These are phyloP conservation scores for Siniperca scherzeri DNA, from an alignment of 2,797 vertebrate species.

Conservation along the genomic window DNA sequence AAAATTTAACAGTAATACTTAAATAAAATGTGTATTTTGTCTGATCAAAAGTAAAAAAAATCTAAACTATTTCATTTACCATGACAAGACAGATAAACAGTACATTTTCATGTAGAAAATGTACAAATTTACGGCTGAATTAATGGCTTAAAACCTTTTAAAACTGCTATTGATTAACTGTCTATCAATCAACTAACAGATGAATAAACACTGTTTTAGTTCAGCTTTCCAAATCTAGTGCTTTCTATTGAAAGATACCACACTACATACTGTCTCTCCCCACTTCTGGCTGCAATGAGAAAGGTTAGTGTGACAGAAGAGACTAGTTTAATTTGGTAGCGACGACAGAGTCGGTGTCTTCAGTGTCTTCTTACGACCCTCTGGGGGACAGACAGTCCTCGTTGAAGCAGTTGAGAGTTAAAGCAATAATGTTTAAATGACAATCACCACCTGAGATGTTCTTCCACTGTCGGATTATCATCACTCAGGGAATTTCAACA, in stretches of 20 bases:
- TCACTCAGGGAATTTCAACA: background rate
- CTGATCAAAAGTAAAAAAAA: background rate
- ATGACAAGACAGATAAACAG: background rate
- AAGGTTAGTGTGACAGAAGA: background rate
- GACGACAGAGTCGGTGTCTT: background rate
- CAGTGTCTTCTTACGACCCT: background rate
- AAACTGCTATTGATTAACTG: background rate
- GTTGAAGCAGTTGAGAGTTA: background rate
- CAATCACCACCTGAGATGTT: constrained; percentile 11
- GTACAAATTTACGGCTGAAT: background rate
- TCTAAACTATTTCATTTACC: background rate
- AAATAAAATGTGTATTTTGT: background rate
- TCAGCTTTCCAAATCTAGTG: background rate
- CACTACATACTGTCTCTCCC: too few species aligned
- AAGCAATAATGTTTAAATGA: constrained; percentile 10
- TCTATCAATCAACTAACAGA: background rate
- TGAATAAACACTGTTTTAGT: background rate
- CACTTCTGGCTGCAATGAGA: background rate
- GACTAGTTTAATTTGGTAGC: background rate
- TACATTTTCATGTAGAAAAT: background rate
- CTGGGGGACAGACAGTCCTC: background rate
- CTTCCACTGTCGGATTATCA: background rate
- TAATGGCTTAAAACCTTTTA: background rate
- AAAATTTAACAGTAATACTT: background rate
- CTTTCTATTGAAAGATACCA: background rate